Percentiles rank a stretch among this genome's conserved stretches.
Conservation (phyloP, 2,888 invertebrate species). For the Halictus ligatus region DNA sequence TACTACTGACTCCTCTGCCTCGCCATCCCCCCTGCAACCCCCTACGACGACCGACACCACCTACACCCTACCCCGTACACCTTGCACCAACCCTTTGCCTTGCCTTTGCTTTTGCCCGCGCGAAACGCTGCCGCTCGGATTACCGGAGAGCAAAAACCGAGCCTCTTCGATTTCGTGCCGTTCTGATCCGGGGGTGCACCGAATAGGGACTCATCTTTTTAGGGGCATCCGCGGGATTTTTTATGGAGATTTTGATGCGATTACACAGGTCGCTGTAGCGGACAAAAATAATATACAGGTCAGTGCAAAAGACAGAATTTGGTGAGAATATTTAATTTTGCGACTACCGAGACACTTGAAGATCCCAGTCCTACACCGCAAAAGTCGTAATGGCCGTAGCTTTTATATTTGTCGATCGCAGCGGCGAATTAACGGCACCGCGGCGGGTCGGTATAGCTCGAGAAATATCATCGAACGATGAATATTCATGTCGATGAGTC, state of each 20-base stretch:
- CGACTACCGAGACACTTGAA: neutral
- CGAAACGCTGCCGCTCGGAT: conserved; percentile 57
- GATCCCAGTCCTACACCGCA: neutral
- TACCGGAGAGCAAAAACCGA: conserved; percentile 18
- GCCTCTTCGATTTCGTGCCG: conserved; percentile 6
- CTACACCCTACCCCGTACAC: neutral
- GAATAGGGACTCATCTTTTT: neutral
- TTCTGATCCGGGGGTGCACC: neutral
- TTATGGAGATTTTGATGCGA: too few relatives aligned
- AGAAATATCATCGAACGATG: conserved; percentile 84
- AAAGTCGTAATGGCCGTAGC: neutral
- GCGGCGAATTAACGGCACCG: conserved; percentile 82
- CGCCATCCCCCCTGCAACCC: neutral
- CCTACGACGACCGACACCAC: neutral
- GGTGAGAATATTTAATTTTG: neutral
- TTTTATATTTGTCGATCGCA: conserved; percentile 78
- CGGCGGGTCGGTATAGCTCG: conserved; percentile 65
- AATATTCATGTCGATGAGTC: conserved; percentile 84
- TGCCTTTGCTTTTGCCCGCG: conserved; percentile 63
- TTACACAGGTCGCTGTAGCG: too few relatives aligned
- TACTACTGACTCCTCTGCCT: neutral
- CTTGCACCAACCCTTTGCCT: conserved; percentile 43
- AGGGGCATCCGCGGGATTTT: too few relatives aligned
- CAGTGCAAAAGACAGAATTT: too few relatives aligned
- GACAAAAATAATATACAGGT: too few relatives aligned